Base-by-base conservation (phyloP, 1,140 invertebrate genomes). In the Chrysopa pallens region DNA sequence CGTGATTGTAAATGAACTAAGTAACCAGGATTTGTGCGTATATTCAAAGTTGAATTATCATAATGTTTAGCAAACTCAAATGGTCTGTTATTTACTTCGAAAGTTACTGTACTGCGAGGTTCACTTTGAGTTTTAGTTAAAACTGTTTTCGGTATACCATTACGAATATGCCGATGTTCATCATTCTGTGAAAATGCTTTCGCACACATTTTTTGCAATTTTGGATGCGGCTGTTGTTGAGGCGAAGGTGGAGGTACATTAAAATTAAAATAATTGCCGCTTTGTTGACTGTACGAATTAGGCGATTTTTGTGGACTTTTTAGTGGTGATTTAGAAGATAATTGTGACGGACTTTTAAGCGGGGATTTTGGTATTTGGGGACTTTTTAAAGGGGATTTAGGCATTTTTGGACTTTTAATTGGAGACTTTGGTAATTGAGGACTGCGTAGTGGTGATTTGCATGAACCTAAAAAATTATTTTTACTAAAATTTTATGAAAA, bases 1-100 rank as follows among this genome's bases (percentile, higher is more conserved):
- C 17, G 17, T 3, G 17, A 23, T 23, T 23, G 17, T 23, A 23
- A 23, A 23, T 23, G 17, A 11, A 55, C 54, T 33, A 55, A 54
- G 29, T 58, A 58, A 5, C 52, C 55, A 2, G 56, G 56, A 51
- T 58, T 58, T 29, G 53, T 56, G 4, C 54, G 40, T 5, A 56
- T 57, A 41, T 57, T 59, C 35, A 51, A 55, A 11, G 31, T 33
- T 4, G 17, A 23, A 23, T 23, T 33, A 12, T 11, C 29, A 41
- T 46, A 4, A 50, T 49, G 41, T 55, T 58, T 33, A 45, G 48
- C 28, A 28, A 13, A 43, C 38, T 55, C 55, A 15, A 43, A 44
- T 38, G 57, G 52, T 45, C 55, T 58, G 29, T 57, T 48, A 12
- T 48, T 49, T 12, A 44, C 49, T 13, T 33, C 38, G 41, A 39